phyloP scores from a whole-genome alignment of 2,888 invertebrate genomes.

The Mamestra brassicae region DNA sequence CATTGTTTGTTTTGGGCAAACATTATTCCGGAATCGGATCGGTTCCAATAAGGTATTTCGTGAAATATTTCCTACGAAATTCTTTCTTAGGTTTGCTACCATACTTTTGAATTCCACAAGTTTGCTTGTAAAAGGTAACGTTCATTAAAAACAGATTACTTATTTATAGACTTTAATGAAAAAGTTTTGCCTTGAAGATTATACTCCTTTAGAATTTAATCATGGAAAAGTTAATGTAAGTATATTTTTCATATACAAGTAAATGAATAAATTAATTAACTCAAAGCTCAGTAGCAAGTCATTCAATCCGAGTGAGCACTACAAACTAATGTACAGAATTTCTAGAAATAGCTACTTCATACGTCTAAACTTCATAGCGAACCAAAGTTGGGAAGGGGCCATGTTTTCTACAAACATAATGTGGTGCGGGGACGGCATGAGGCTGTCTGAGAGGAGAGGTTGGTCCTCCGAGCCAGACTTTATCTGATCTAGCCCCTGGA shows the following conservation, averaged over 20 bases:
- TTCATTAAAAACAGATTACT: conserved; percentile 22
- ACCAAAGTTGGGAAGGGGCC: conserved; percentile 58
- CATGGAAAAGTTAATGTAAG: conserved; percentile 1
- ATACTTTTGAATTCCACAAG: conserved; percentile 10
- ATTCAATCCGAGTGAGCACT: conserved; percentile 16
- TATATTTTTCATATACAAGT: conserved; percentile 13
- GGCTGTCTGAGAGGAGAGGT: conserved; percentile 69
- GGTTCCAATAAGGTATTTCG: conserved; percentile 67
- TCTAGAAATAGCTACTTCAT: conserved; percentile 45
- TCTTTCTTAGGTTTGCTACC: conserved; percentile 24
- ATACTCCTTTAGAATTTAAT: conserved; percentile 7
- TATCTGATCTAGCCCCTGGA: conserved; percentile 86
- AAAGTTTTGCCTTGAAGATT: conserved; percentile 12
- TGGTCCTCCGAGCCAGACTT: conserved; percentile 79
- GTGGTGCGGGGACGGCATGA: conserved; percentile 58
- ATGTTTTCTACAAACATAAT: conserved; percentile 68
- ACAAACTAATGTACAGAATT: conserved; percentile 33
- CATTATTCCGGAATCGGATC: conserved; percentile 71
- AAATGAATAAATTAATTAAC: conserved; percentile 22
- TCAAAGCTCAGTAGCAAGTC: conserved; percentile 18
- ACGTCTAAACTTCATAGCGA: conserved; percentile 59
- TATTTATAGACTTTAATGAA: conserved; percentile 27
- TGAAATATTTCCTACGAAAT: conserved; percentile 56
- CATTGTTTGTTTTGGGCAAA: conserved; percentile 73
- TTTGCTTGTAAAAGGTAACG: conserved; percentile 9